A percentile compares a stretch with the other conserved stretches of the same genome.
phyloP scores from a whole-genome alignment of 2,888 invertebrate genomes.

The Thereva unica region DNA sequence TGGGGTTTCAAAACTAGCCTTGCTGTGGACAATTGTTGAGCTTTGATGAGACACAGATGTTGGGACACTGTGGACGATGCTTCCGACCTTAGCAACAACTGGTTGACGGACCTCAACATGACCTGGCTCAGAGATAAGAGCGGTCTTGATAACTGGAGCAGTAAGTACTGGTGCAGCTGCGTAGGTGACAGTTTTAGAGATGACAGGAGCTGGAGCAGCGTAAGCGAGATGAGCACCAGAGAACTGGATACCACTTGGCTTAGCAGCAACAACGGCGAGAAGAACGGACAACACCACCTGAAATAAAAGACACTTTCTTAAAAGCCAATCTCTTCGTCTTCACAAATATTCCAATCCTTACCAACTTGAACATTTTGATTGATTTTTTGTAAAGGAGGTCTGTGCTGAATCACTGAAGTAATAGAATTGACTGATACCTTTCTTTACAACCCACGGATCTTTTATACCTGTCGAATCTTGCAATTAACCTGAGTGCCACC shows the following conservation, averaged over 20 bases:
- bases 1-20: conserved; percentile 48
- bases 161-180: conserved; percentile 2
- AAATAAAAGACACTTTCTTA: conserved; percentile 18
- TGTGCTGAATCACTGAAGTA: conserved; percentile 43
- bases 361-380: conserved; percentile 51
- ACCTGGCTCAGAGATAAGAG: conserved; percentile 34
- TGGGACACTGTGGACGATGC: conserved; percentile 40
- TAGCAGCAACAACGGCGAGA: conserved; percentile 54
- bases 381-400: conserved; percentile 40
- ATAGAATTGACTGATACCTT: conserved; percentile 44
- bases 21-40: conserved; percentile 57
- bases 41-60: conserved; percentile 59
- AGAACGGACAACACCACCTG: conserved; percentile 66
- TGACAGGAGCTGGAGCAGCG: conserved; percentile 10
- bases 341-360: conserved; percentile 42
- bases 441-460: conserved; percentile 37
- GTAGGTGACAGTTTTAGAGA: conserved; percentile 13
- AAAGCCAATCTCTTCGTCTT: background rate
- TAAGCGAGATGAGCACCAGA: conserved; percentile 36
- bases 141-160: conserved; percentile 17
- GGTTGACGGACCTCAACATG: conserved; percentile 42
- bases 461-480: conserved; percentile 40
- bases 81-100: conserved; percentile 42
- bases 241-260: conserved; percentile 40
- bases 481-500: background rate